These are phyloP conservation scores for Tuberolachnus salignus DNA, from an alignment of 2,888 invertebrate genomes.

Conservation along the genomic window DNA sequence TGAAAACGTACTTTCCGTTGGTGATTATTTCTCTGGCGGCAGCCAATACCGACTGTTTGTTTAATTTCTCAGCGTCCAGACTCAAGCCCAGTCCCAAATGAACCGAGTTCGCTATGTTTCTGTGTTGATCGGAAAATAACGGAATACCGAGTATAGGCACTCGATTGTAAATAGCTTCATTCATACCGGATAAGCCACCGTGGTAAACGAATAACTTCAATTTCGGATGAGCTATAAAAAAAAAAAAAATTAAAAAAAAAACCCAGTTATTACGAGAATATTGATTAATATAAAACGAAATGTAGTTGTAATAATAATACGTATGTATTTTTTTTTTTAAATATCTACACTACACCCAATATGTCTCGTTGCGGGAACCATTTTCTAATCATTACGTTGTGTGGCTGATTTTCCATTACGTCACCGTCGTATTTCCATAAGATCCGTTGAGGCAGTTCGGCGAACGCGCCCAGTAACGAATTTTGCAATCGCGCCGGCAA, in stretches of 20 bases:
- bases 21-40: slow-evolving; percentile 23
- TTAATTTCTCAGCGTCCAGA: not conserved
- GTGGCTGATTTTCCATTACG: slow-evolving; percentile 66
- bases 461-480: slow-evolving; percentile 69
- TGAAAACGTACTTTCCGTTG: slow-evolving; percentile 4
- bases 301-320: no score
- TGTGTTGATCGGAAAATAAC: slow-evolving; percentile 25
- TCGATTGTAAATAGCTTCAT: slow-evolving; percentile 28
- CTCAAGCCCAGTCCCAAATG: slow-evolving; percentile 19
- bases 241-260: not conserved
- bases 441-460: slow-evolving; percentile 71
- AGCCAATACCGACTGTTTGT: slow-evolving; percentile 1
- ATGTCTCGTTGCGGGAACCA: slow-evolving; percentile 82
- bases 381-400: slow-evolving; percentile 69
- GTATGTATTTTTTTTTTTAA: not conserved
- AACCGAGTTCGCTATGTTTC: slow-evolving; percentile 25
- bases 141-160: slow-evolving; percentile 37
- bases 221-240: slow-evolving; percentile 21
- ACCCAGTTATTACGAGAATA: no score
- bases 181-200: slow-evolving; percentile 27
- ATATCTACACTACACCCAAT: slow-evolving; percentile 71
- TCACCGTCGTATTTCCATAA: slow-evolving; percentile 80
- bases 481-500: slow-evolving; percentile 69
- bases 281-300: no score
- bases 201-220: slow-evolving; percentile 34